These are phyloP conservation scores for Cololabis saira DNA, from an alignment of 2,113 vertebrate species.

Conservation along the genomic window DNA sequence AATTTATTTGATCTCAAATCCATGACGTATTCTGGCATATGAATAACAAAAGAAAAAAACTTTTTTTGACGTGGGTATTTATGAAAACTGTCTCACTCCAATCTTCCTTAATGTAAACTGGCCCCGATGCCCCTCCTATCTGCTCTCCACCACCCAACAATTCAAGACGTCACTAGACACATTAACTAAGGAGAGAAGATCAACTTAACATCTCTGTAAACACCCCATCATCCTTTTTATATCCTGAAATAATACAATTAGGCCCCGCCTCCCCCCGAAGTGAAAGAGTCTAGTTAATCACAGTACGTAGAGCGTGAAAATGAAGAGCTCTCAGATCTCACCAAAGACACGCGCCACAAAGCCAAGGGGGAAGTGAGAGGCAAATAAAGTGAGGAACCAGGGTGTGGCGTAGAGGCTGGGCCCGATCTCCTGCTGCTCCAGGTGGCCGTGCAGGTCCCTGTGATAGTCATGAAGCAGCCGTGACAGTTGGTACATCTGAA, in stretches of 20 bases:
- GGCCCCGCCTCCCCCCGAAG: neutral
- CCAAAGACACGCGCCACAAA: constrained; percentile 97
- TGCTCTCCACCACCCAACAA: no score
- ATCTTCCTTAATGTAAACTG: no score
- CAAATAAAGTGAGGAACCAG: constrained; percentile 95
- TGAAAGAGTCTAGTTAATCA: neutral
- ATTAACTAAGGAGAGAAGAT: no score
- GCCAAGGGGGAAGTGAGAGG: constrained; percentile 95
- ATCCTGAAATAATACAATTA: no score
- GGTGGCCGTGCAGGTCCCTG: constrained; percentile 91
- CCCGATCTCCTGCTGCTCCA: constrained; percentile 96
- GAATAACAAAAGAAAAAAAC: no score
- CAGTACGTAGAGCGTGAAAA: neutral
- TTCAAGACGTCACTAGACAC: no score
- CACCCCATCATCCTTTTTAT: no score
- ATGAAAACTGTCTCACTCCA: neutral
- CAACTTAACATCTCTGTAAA: no score
- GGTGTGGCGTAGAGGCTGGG: constrained; percentile 97
- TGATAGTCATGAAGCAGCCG: constrained; percentile 98
- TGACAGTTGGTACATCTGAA: constrained; percentile 99
- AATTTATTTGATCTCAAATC: neutral
- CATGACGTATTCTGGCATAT: neutral
- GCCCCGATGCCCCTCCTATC: no score
- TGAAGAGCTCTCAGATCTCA: constrained; percentile 64
- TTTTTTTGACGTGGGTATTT: neutral